phyloP scores from a whole-genome alignment of 2,797 vertebrate genomes.

The Sebastes taczanowskii region DNA sequence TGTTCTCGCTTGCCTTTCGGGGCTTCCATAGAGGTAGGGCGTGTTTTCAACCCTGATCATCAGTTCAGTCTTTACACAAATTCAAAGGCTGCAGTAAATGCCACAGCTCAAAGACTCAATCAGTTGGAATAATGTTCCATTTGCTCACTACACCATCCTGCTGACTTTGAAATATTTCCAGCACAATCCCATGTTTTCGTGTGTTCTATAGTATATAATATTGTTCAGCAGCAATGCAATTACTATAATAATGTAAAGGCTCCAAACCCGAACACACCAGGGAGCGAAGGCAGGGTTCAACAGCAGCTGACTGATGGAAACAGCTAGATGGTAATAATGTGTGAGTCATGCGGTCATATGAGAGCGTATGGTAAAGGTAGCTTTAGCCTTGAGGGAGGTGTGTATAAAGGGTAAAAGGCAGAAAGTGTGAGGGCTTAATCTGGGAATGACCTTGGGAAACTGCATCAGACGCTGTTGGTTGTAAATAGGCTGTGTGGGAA shows the following conservation, averaged over 20 bases:
- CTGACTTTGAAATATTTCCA: constrained; percentile 25
- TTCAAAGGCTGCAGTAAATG: neutral
- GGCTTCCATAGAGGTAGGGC: too few relatives aligned
- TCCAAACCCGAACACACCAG: constrained; percentile 23
- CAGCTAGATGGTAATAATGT: constrained; percentile 50
- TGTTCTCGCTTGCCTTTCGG: too few relatives aligned
- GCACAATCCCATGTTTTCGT: constrained; percentile 10
- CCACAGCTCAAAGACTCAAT: neutral
- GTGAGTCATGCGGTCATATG: constrained; percentile 57
- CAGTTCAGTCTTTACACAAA: neutral
- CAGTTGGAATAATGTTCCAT: constrained; percentile 2
- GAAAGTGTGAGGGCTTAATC: constrained; percentile 24
- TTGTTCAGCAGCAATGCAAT: constrained; percentile 38
- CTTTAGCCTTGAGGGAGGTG: constrained; percentile 36
- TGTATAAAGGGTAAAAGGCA: constrained; percentile 27
- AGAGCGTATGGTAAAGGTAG: constrained; percentile 26
- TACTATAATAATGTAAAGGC: constrained; percentile 46
- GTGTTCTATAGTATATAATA: constrained; percentile 5
- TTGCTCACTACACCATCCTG: constrained; percentile 1
- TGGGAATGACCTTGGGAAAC: constrained; percentile 37
- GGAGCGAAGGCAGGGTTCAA: constrained; percentile 38
- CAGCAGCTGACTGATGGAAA: constrained; percentile 44
- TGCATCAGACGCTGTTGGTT: neutral
- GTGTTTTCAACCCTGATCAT: neutral
- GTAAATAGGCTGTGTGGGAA: constrained; percentile 7